A percentile compares a stretch with the other conserved stretches of the same genome.
These are phyloP conservation scores for Epinotia bilunana DNA, from an alignment of 2,888 invertebrate genomes.

Conservation along the genomic window DNA sequence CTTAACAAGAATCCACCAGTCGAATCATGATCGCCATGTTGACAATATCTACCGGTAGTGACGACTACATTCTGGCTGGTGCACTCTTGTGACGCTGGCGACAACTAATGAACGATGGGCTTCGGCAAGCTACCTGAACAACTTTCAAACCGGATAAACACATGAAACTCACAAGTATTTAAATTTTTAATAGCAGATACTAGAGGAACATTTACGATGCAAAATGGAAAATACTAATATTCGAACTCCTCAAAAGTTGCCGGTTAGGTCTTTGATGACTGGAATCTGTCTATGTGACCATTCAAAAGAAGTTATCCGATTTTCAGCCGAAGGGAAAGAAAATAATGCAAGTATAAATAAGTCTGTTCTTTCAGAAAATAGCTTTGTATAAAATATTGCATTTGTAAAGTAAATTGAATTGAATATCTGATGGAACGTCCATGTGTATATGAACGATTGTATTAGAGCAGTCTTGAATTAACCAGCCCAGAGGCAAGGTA, in stretches of 20 bases:
- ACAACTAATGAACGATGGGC: constrained; percentile 6
- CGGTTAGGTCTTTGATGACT: neutral
- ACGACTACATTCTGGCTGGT: constrained; percentile 14
- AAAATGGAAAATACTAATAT: neutral
- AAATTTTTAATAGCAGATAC: neutral
- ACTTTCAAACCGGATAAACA: neutral
- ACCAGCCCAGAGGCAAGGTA: neutral
- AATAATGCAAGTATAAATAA: neutral
- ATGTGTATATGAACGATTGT: neutral
- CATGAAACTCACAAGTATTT: neutral
- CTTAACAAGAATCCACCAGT: constrained; percentile 12
- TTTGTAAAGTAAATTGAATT: neutral
- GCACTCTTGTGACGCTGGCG: neutral
- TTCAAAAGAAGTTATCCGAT: neutral
- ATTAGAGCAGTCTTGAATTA: constrained; percentile 14
- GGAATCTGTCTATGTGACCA: neutral
- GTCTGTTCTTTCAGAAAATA: neutral
- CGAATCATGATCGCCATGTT: neutral
- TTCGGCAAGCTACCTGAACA: constrained; percentile 11
- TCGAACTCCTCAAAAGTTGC: neutral
- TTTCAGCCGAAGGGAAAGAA: neutral
- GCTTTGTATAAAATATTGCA: neutral
- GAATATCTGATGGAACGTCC: neutral
- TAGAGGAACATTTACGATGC: neutral
- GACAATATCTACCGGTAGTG: constrained; percentile 26